These are phyloP conservation scores for Araneus ventricosus DNA, from an alignment of 1,140 invertebrate species.

Conservation along the genomic window DNA sequence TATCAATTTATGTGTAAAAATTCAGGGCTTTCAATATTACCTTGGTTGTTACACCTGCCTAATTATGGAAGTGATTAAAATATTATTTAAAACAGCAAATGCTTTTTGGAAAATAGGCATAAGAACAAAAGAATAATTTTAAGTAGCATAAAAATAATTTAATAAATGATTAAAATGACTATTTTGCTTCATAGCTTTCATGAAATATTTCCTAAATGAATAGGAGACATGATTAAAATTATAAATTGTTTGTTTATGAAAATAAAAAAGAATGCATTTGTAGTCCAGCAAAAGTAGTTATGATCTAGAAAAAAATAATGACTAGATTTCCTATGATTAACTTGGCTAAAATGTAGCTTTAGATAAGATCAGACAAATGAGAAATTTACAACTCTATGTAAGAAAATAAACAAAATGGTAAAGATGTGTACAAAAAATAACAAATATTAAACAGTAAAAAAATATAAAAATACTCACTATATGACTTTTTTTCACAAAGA, in stretches of 20 bases:
- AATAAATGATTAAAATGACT: background rate
- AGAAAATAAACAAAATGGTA: background rate
- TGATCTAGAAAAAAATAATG: background rate
- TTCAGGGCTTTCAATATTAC: too few relatives aligned
- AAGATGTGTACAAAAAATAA: background rate
- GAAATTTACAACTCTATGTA: background rate
- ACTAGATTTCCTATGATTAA: background rate
- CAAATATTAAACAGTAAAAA: background rate
- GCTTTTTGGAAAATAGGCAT: too few relatives aligned
- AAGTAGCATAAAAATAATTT: too few relatives aligned
- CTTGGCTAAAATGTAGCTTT: background rate
- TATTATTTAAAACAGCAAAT: too few relatives aligned
- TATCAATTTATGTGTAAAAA: too few relatives aligned
- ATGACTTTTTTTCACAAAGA: background rate
- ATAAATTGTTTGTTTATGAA: background rate
- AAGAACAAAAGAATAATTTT: too few relatives aligned
- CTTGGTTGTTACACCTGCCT: too few relatives aligned
- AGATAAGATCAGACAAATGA: too few relatives aligned
- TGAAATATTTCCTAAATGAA: background rate
- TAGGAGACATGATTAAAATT: background rate
- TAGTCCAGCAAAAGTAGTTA: background rate
- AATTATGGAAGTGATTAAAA: too few relatives aligned
- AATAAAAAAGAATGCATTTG: background rate
- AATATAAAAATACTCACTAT: conserved; percentile 2
- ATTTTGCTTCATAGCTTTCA: background rate